Conservation (phyloP, 2,113 vertebrate species). For the Eonycteris spelaea region DNA sequence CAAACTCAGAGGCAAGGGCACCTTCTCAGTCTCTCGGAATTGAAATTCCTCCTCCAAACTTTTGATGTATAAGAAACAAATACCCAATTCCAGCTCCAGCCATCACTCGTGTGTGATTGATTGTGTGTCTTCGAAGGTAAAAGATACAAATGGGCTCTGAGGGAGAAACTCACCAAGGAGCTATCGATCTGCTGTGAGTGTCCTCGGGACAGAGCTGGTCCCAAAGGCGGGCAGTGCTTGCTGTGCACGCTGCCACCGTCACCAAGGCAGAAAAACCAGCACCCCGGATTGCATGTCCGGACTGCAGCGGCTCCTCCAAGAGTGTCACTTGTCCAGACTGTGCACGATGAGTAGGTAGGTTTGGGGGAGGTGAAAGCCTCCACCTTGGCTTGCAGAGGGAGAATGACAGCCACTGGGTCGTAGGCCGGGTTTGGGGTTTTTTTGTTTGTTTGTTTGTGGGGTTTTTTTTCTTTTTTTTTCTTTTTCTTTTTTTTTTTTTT, state of each 20-base stretch:
- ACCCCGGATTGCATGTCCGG: fast-evolving
- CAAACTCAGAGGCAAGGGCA: not conserved
- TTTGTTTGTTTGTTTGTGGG: no score
- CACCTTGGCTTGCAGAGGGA: fast-evolving
- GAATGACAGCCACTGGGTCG: not conserved
- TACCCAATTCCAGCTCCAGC: not conserved
- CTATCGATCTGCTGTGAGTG: not conserved
- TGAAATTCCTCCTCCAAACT: not conserved
- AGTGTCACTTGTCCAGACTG: not conserved
- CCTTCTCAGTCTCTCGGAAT: fast-evolving
- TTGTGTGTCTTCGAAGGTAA: constrained; percentile 21
- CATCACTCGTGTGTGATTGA: constrained; percentile 33
- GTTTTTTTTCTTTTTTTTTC: no score
- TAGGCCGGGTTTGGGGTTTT: no score
- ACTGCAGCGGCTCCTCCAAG: fast-evolving
- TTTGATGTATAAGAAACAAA: constrained; percentile 38
- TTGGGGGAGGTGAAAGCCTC: not conserved
- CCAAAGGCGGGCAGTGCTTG: fast-evolving
- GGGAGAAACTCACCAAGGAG: constrained; percentile 7
- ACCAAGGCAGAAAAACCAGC: not conserved
- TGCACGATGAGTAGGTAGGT: no score
- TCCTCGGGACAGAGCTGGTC: not conserved
- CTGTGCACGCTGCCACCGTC: fast-evolving
- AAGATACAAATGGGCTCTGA: constrained; percentile 13
- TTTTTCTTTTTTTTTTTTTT: no score